Evolutionary conservation across 1,140 invertebrate genomes (phyloP), one percentile per base, ranked within the genome.

Genomic region (Patella vulgata): DNA sequence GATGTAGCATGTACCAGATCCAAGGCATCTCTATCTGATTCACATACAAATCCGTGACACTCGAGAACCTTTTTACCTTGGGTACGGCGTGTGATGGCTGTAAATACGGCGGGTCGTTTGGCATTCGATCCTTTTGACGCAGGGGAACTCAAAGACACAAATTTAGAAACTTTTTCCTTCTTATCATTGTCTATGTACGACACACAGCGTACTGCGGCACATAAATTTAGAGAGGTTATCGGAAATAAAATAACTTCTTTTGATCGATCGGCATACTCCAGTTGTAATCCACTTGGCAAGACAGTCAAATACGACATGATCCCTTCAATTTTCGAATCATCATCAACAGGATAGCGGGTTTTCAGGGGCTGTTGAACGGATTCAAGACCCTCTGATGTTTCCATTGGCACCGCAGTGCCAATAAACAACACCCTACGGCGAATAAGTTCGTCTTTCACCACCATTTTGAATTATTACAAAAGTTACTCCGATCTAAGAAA

Each of bases 1-100:
- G 75, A 76, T 12, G 75, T 77, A 30, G 57, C 63, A 62, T 77
- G 77, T 12, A 84, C 82, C 33, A 84, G 64, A 27, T 79, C 76
- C 58, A 83, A 56, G 17, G 81, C 80, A 43, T 81, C 78, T 51
- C 69, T 63, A 28, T 73, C 62, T 11, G 72, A 67, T 21, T 96
- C 96, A 85, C 96, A 98, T 73, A 99, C 95, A 84, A 99, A 99
- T 28, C 95, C 95, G 86, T 99, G 97, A 87, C 97, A 99, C 86
- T 99, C 97, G 12, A 99, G 87, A 17, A 99, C 84, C 66, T 98
- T 99, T 68, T 98, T 97, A n/a, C 97, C 97, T 9, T 93, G 93
- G 3, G 96, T 98, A 42, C 97, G 63, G 31, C 97, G 88, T 43
- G 98, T 86, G 48, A 99, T 98, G 58, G 95, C 95, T 31, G 97